Evolutionary conservation across 2,888 invertebrate genomes (phyloP).

Genomic region (Phengaris alcon): DNA sequence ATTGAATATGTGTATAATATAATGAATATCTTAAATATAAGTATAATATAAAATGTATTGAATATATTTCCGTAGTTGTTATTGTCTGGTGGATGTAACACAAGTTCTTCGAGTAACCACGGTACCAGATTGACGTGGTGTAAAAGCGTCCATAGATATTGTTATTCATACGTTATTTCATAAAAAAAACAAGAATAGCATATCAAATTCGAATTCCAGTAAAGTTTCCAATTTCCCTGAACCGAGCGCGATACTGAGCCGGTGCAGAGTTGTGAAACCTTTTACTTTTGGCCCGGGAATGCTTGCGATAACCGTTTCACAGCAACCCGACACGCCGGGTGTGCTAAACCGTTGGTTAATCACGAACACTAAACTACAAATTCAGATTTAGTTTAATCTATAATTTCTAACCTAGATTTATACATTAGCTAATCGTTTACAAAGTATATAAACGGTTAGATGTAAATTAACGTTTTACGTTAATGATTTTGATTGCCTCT

Average conservation of each 20-base stretch:
- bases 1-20: too few species aligned
- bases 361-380: neutral
- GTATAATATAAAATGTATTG: too few species aligned
- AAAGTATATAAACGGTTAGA: too few species aligned
- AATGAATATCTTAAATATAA: too few species aligned
- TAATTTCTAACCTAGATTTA: neutral
- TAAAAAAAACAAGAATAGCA: slow-evolving; percentile 4
- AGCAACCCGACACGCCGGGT: slow-evolving; percentile 64
- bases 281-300: slow-evolving; percentile 61
- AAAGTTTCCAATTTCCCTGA: slow-evolving; percentile 56
- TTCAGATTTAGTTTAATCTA: neutral
- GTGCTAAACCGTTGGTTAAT: slow-evolving; percentile 45
- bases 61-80: too few species aligned
- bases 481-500: too few species aligned
- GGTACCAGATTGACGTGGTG: too few species aligned
- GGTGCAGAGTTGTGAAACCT: slow-evolving; percentile 48
- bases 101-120: too few species aligned
- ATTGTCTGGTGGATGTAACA: too few species aligned
- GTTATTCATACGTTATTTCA: neutral
- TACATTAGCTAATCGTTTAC: neutral
- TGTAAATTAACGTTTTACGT: too few species aligned
- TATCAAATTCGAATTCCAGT: slow-evolving; percentile 36
- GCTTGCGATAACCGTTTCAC: slow-evolving; percentile 61
- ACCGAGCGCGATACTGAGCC: slow-evolving; percentile 40
- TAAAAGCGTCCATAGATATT: neutral